Base-by-base conservation (phyloP, 2,113 vertebrate genomes). In the Meriones unguiculatus region DNA sequence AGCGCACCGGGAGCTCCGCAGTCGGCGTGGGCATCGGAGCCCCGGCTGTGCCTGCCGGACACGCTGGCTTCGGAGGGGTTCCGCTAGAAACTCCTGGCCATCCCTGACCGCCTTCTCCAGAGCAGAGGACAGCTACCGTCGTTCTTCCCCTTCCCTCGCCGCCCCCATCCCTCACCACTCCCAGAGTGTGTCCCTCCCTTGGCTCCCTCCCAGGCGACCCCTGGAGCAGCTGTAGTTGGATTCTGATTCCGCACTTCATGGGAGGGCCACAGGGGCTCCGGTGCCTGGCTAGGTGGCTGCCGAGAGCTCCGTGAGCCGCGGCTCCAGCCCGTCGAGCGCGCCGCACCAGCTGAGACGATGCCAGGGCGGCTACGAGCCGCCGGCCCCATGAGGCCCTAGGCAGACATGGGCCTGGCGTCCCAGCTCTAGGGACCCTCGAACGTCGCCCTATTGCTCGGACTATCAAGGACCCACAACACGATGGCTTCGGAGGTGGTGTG, bases 401-500 rank as follows among this genome's bases (percentile, higher is more conserved):
- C 10, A 41, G 94, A 78, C 77, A 95, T 69, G 96, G 97, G 41
- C 91, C 91, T 90, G 76, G 64, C 67, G 13, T 50, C 84, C 52
- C 80, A 15, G 32, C 77, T 46, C 77, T 96, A 91, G 86, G 32
- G 82, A 95, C 90, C 90, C 50, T 64, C 13, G 46, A 82, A 57
- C 65, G 35, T 77, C 30, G 88, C 85, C 82, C 78, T 93, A 59
- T 50, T 5, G 50, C 84, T 87, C 46, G 10, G n/a, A 87, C 70
- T 52, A 77, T 18, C 80, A 85, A 0, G 28, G 75, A 76, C 92
- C 90, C 87, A 41, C 13, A 75, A 97, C 98, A 98, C 97, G 95
- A 99, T 99, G 99, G 99, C 99, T 98, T 99, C 99, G 82, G 99
- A 99, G 98, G 99, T 99, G 98, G 99, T 99, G 98, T 99, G 99